These are phyloP conservation scores for Heliconius ismenius DNA, from an alignment of 2,888 invertebrate genomes.

Conservation along the genomic window DNA sequence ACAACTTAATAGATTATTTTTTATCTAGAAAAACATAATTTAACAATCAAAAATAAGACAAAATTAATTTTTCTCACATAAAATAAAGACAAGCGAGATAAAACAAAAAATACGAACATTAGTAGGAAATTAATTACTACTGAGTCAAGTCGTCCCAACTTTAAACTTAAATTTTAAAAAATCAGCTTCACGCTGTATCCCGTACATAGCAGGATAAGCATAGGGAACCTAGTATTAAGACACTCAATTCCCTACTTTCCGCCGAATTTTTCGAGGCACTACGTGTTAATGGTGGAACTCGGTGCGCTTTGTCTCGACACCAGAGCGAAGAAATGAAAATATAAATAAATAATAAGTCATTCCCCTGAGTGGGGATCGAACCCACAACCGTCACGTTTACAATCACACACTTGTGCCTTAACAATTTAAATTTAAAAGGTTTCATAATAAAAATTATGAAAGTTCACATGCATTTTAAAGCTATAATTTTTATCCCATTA, in stretches of 20 bases:
- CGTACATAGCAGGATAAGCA: no score
- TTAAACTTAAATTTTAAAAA: not conserved
- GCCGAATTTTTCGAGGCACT: no score
- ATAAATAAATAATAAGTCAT: no score
- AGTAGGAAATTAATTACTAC: not conserved
- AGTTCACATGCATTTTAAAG: slow-evolving; percentile 18
- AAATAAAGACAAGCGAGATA: not conserved
- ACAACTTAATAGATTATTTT: not conserved
- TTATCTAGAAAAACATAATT: not conserved
- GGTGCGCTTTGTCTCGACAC: no score
- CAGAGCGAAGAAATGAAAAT: no score
- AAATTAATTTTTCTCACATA: not conserved
- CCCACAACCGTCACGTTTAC: no score
- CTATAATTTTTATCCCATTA: slow-evolving; percentile 25
- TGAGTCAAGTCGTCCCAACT: not conserved
- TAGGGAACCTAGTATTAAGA: no score
- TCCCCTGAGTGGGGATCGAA: no score
- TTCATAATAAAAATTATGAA: slow-evolving; percentile 10
- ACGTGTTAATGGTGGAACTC: no score
- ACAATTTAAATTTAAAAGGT: not conserved
- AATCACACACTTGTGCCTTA: no score
- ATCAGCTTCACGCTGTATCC: no score
- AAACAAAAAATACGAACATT: not conserved
- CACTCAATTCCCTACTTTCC: no score
- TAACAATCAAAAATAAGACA: not conserved